Conservation (phyloP, 1,140 invertebrate species). For the Frieseomelitta varia region DNA sequence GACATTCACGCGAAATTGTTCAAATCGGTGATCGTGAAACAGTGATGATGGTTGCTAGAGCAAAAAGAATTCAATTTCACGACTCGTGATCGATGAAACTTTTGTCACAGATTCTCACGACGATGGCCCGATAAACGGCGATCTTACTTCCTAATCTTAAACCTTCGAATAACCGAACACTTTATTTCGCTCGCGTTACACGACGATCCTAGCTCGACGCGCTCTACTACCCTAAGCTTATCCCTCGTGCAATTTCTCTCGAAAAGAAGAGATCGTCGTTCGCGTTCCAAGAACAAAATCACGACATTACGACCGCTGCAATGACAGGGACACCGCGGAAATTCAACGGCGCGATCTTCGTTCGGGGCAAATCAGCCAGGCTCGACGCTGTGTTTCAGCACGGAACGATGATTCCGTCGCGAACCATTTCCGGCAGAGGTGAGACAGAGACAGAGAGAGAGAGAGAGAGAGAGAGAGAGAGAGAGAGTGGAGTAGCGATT, state of each 20-base stretch:
- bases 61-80: not conserved
- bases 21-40: not conserved
- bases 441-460: no score
- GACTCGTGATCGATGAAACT: not conserved
- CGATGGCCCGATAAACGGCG: no score
- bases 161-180: no score
- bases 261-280: no score
- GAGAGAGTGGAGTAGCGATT: slow-evolving; percentile 33
- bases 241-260: not conserved
- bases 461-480: not conserved
- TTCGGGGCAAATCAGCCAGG: not conserved
- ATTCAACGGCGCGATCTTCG: not conserved
- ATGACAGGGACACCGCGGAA: not conserved
- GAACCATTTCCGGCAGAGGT: slow-evolving; percentile 40
- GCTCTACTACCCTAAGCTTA: not conserved
- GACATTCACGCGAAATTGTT: not conserved
- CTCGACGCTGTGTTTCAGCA: not conserved
- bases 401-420: slow-evolving; percentile 37
- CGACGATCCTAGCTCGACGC: no score
- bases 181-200: no score
- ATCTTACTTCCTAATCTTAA: no score
- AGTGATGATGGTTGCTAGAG: accelerated
- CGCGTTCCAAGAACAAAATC: not conserved
- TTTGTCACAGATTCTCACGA: not conserved
- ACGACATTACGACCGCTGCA: not conserved